Conservation (phyloP, 1,140 invertebrate genomes). For the Calosoma granatense region DNA sequence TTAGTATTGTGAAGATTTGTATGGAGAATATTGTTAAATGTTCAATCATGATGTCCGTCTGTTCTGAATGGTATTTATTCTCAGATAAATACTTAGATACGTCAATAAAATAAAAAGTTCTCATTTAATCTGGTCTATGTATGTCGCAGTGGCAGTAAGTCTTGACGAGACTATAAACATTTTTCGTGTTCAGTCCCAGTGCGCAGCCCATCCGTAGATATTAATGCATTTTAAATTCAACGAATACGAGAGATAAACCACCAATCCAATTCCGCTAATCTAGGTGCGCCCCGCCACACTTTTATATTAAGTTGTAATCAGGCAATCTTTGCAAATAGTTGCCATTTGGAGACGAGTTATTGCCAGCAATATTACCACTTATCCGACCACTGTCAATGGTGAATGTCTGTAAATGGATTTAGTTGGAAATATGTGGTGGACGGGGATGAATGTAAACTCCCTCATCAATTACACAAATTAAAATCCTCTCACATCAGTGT, state of each 20-base stretch:
- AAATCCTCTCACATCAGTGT: too few species aligned
- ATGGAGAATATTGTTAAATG: too few species aligned
- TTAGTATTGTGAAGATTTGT: too few species aligned
- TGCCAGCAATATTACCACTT: slow-evolving; percentile 1
- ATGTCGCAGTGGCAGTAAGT: too few species aligned
- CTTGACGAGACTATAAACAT: too few species aligned
- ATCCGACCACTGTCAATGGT: background rate
- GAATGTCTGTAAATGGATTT: background rate
- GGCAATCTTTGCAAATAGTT: slow-evolving; percentile 4
- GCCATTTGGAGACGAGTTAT: background rate
- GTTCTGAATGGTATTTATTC: too few species aligned
- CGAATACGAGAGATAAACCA: background rate
- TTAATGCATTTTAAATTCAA: background rate
- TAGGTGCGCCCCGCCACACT: background rate
- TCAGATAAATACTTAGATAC: too few species aligned
- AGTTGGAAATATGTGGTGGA: background rate
- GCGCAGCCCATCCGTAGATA: background rate
- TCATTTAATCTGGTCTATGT: too few species aligned
- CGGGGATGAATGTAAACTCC: too few species aligned
- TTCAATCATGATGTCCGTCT: too few species aligned
- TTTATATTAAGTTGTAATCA: slow-evolving; percentile 8
- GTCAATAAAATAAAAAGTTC: too few species aligned
- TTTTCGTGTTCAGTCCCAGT: too few species aligned
- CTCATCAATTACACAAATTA: slow-evolving; percentile 1
- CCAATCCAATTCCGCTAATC: slow-evolving; percentile 7